These are phyloP conservation scores for Thereuonema tuberculata DNA, from an alignment of 1,140 invertebrate genomes.

Conservation along the genomic window DNA sequence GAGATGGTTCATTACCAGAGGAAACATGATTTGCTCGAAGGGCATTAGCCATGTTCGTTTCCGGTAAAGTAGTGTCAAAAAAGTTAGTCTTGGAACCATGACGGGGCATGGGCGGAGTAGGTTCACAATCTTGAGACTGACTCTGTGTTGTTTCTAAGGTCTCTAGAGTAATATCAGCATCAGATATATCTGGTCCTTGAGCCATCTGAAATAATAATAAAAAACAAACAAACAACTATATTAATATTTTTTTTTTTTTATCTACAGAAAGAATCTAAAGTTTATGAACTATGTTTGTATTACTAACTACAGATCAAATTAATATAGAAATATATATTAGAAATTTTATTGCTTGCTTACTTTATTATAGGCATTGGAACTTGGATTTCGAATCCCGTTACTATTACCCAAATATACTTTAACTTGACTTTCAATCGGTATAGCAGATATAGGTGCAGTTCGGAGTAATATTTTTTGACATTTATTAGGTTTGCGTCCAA, in stretches of 20 bases:
- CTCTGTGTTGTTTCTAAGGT: constrained; percentile 34
- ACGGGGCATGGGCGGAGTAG: constrained; percentile 72
- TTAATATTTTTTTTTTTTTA: not conserved
- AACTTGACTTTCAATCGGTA: constrained; percentile 56
- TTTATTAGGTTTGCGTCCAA: constrained; percentile 33
- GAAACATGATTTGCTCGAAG: constrained; percentile 10
- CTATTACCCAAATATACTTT: constrained; percentile 94
- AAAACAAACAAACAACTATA: not conserved
- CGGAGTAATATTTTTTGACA: not conserved
- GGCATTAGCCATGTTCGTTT: constrained; percentile 28
- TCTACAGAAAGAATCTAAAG: too few relatives aligned
- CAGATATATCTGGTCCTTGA: constrained; percentile 18
- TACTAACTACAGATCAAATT: too few relatives aligned
- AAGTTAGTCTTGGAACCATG: constrained; percentile 85
- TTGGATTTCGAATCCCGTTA: constrained; percentile 65
- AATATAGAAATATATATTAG: not conserved
- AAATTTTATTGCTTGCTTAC: constrained; percentile 35
- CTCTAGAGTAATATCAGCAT: constrained; percentile 18
- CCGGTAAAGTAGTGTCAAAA: constrained; percentile 54
- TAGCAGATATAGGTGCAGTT: constrained; percentile 26
- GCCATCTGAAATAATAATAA: constrained; percentile 14
- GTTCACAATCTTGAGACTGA: constrained; percentile 66
- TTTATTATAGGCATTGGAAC: constrained; percentile 85
- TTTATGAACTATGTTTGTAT: too few relatives aligned
- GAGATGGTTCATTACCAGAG: not conserved